These are phyloP conservation scores for Maniola jurtina DNA, from an alignment of 1,140 invertebrate species.

Conservation along the genomic window DNA sequence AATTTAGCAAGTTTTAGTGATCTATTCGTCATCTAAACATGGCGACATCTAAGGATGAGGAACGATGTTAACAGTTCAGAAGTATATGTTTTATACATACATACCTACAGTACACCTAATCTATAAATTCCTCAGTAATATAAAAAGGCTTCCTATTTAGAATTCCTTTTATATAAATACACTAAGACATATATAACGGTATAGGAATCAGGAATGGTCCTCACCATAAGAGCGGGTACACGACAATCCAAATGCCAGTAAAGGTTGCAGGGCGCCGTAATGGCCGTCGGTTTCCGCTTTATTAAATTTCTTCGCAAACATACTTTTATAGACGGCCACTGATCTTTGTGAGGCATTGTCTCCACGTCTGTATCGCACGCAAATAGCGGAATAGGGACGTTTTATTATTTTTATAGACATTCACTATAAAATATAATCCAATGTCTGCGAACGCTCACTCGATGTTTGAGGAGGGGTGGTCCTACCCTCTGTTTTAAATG, in stretches of 20 bases:
- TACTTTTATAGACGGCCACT: slow-evolving; percentile 69
- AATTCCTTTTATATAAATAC: not conserved
- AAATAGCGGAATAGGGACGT: slow-evolving; percentile 63
- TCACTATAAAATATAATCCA: slow-evolving; percentile 25
- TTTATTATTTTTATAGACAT: slow-evolving; percentile 30
- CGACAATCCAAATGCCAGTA: slow-evolving; percentile 30
- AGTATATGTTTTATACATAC: too few species aligned
- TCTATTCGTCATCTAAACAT: too few species aligned
- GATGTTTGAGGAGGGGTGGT: slow-evolving; percentile 3
- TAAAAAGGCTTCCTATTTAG: too few species aligned
- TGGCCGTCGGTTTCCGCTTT: slow-evolving; percentile 73
- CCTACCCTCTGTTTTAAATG: not conserved
- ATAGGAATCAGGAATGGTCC: slow-evolving; percentile 26
- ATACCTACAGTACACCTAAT: too few species aligned
- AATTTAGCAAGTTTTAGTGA: too few species aligned
- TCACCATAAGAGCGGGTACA: slow-evolving; percentile 23
- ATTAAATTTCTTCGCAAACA: slow-evolving; percentile 79
- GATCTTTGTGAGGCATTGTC: slow-evolving; percentile 68
- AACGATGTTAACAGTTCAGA: too few species aligned
- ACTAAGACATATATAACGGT: not conserved
- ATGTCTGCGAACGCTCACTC: slow-evolving; percentile 1
- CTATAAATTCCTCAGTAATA: too few species aligned
- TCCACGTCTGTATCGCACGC: slow-evolving; percentile 68
- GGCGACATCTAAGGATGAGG: too few species aligned
- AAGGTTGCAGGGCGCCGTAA: slow-evolving; percentile 52